Evolutionary conservation across 2,113 vertebrate genomes (phyloP), one percentile per base, ranked within the genome.

Genomic region (Tragulus kanchil): DNA sequence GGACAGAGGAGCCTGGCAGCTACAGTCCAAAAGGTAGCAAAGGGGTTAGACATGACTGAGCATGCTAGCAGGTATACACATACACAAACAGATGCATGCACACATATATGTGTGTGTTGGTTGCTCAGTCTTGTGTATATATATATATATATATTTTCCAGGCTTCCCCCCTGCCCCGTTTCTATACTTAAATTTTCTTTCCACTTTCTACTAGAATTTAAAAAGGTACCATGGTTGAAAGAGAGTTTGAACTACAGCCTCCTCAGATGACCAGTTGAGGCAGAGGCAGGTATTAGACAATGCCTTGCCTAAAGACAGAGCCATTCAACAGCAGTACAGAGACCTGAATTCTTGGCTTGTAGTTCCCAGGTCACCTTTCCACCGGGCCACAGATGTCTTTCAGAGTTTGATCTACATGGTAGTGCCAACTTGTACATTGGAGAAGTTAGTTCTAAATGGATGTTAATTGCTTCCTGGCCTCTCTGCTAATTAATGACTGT

Each of bases 391-490:
- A 86, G 11, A 54, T 1, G 14, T 14, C 6, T 56, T 95, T 85
- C 23, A 85, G 31, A 59, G 6, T 77, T 45, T 86, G 31, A 19
- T 26, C 95, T 92, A 8, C 78, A 85, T 50, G 56, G 78, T 15
- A 23, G 5, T 17, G 15, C 31, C 75, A 75, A 10, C 28, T 84
- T 97, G 58, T 58, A 54, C 26, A 4, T 4, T 56, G 36, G n/a
- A 83, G 79, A 84, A 81, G 7, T 61, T 77, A 83, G 78, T 93
- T 89, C n/a, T 73, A 89, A 75, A 89, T 16, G 13, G 42, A 56
- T 95, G 61, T 36, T 89, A 90, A 95, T 71, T 91, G 42, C 45
- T 85, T 97, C 15, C 42, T 95, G 36, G 26, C 5, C 65, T 94
- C 42, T 92, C 42, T 91, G 59, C 73, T 54, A 77, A 69, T 89